Evolutionary conservation across 2,888 invertebrate genomes (phyloP), one percentile per base, ranked within the genome.

Genomic region (Temnothorax rugatulus): DNA sequence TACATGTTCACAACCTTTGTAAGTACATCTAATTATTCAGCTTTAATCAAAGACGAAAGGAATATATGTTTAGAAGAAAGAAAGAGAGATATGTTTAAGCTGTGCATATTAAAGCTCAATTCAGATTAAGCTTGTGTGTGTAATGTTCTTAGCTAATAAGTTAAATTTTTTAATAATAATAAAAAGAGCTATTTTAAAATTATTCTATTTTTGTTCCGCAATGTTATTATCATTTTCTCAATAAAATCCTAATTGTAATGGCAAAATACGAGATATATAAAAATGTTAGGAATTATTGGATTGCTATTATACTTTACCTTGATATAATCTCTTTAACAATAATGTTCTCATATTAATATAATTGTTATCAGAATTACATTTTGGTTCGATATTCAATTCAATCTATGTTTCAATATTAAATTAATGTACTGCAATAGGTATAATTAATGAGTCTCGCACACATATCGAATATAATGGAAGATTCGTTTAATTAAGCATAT

Each of bases 1-100:
- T 99, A 98, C 94, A 97, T 99, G 96, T 99, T 99, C 94, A 99
- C 99, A 21, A 98, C 98, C 4, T 98, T 98, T 95, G 98, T 98
- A 96, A 97, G 98, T 98, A 38, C 9, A 44, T 18, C 13, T 29
- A 29, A n/a, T 47, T 21, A 69, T 59, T 44, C 1, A 47, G 18
- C 34, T 34, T 11, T 71, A 0, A 77, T 34, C 8, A 57, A 69
- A 68, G n/a, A 7, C 11, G 0, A 44, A 13, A 44, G 4, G 0
- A 13, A 44, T 11, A 44, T 44, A 44, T 44, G 3, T 44, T 44
- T 44, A 44, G 2, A 2, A 41, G 1, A 41, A 41, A 41, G 41
- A 9, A 41, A 41, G 4, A 52, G 0, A 41, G 41, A 25, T 54
- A 68, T 2, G 8, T 50, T 34, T 18, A 21, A 47, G 4, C 13